A percentile compares a stretch with the other conserved stretches of the same genome.
These are phyloP conservation scores for Nysson spinosus DNA, from an alignment of 2,888 invertebrate species.

Conservation along the genomic window DNA sequence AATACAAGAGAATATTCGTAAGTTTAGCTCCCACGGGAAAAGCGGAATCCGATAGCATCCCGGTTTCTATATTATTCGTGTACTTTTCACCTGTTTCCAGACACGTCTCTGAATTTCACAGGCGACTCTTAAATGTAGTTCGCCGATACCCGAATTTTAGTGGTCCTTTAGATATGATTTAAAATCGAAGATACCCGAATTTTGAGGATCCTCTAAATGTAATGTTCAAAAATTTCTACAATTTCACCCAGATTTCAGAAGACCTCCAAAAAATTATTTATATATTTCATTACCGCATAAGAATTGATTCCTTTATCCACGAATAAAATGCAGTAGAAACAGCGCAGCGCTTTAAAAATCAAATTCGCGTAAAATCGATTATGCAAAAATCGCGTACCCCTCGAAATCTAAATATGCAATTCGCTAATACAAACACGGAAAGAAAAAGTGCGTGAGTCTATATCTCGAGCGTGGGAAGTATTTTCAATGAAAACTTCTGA, in stretches of 20 bases:
- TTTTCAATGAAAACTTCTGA: constrained; percentile 45
- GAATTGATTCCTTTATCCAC: background rate
- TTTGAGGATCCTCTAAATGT: no score
- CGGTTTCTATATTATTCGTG: constrained; percentile 22
- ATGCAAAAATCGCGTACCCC: background rate
- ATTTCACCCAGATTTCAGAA: no score
- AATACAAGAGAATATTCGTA: constrained; percentile 42
- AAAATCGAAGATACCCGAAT: no score
- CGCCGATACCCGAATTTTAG: no score
- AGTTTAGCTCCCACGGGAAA: constrained; percentile 32
- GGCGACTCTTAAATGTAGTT: constrained; percentile 1
- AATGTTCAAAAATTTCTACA: no score
- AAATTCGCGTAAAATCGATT: background rate
- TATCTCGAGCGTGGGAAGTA: constrained; percentile 43
- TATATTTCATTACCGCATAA: background rate
- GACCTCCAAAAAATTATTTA: background rate
- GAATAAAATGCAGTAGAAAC: no score
- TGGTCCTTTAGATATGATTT: no score
- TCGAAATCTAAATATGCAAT: constrained; percentile 30
- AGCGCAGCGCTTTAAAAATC: background rate
- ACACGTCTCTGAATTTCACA: constrained; percentile 13
- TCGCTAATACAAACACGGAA: constrained; percentile 7
- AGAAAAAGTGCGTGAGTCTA: constrained; percentile 33
- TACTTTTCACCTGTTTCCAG: background rate
- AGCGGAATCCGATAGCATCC: constrained; percentile 30